Evolutionary conservation across 2,888 invertebrate species (phyloP).

Genomic region (Onchidella celtica): DNA sequence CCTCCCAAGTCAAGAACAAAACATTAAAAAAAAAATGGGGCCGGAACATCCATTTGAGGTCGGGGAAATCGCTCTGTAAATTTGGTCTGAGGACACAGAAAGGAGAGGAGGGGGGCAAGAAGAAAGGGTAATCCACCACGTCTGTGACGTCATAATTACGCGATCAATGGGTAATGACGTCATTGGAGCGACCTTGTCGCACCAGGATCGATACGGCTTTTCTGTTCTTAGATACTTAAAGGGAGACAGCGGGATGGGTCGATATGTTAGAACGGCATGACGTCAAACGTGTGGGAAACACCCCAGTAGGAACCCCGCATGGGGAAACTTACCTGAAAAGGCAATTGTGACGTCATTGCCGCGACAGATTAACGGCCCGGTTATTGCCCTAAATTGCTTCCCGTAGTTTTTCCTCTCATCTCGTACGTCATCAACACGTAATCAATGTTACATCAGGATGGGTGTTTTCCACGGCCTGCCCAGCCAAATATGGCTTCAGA

Average conservation of each 20-base stretch:
- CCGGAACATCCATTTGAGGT: neutral
- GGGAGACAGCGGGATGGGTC: neutral
- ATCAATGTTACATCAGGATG: constrained; percentile 23
- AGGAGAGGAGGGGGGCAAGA: neutral
- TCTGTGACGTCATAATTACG: constrained; percentile 25
- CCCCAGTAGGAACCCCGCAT: neutral
- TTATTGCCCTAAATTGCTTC: constrained; percentile 30
- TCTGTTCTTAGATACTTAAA: constrained; percentile 19
- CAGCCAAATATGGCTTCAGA: neutral
- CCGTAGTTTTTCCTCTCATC: neutral
- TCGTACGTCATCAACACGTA: constrained; percentile 11
- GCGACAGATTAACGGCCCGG: constrained; percentile 30
- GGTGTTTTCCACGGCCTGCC: constrained; percentile 12
- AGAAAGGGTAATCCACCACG: neutral
- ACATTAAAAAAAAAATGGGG: neutral
- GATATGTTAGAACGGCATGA: constrained; percentile 14
- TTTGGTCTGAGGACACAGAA: neutral
- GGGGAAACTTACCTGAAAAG: constrained; percentile 25
- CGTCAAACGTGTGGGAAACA: constrained; percentile 23
- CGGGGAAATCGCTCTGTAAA: constrained; percentile 12
- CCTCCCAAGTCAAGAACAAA: neutral
- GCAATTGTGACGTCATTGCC: constrained; percentile 39
- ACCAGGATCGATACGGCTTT: constrained; percentile 23
- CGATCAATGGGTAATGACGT: constrained; percentile 29
- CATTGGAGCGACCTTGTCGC: constrained; percentile 29